phyloP scores from a whole-genome alignment of 1,140 invertebrate species.

The Mesaphorura yosii region DNA sequence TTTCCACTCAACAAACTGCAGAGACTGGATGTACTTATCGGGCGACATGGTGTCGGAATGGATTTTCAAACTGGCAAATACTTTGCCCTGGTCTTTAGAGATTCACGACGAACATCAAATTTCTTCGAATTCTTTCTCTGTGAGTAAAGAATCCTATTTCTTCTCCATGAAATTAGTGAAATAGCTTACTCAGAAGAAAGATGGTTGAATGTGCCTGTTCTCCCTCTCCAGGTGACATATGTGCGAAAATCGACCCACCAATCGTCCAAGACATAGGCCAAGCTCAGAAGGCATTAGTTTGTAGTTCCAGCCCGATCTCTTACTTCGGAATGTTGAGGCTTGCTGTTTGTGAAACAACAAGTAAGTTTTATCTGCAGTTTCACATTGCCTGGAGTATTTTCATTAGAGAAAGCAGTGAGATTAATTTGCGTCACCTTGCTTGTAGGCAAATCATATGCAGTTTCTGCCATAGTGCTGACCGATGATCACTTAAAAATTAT shows the following conservation, averaged over 20 bases:
- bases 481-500: slow-evolving; percentile 22
- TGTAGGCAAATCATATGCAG: slow-evolving; percentile 21
- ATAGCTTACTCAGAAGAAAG: not conserved
- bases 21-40: slow-evolving; percentile 28
- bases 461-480: slow-evolving; percentile 23
- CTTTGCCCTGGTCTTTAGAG: slow-evolving; percentile 25
- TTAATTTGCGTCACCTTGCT: slow-evolving; percentile 1
- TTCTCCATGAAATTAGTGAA: not conserved
- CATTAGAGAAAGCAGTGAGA: not conserved
- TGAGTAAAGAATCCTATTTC: not conserved
- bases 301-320: slow-evolving; percentile 16
- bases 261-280: slow-evolving; percentile 28
- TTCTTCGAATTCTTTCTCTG: slow-evolving; percentile 27
- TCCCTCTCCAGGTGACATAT: slow-evolving; percentile 20
- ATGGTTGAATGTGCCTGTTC: not conserved
- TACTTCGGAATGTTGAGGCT: slow-evolving; percentile 28
- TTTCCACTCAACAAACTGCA: slow-evolving; percentile 17
- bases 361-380: not conserved
- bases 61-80: slow-evolving; percentile 21
- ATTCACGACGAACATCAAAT: slow-evolving; percentile 20
- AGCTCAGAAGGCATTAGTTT: slow-evolving; percentile 25
- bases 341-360: slow-evolving; percentile 13
- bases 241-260: slow-evolving; percentile 21
- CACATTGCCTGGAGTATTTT: not conserved
- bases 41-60: slow-evolving; percentile 26